Evolutionary conservation across 2,888 invertebrate species (phyloP).

Genomic region (Papilio gigon): DNA sequence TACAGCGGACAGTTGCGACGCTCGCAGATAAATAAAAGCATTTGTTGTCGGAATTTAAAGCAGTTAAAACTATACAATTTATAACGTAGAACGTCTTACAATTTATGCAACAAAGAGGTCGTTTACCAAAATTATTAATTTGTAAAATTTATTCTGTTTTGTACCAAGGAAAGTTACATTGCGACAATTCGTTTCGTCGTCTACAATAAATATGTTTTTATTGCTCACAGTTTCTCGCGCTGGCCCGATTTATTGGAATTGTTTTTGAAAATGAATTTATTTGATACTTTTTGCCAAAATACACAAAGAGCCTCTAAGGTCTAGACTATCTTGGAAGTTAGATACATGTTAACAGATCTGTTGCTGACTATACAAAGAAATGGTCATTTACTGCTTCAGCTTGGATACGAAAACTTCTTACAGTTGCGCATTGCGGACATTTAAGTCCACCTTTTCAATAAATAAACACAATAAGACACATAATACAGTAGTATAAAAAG

Average conservation of each 20-base stretch:
- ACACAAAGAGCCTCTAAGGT: background rate
- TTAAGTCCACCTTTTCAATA: background rate
- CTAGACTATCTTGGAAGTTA: background rate
- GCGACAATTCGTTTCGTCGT: slow-evolving; percentile 12
- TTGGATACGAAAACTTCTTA: background rate
- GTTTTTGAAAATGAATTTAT: background rate
- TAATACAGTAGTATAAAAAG: too few relatives aligned
- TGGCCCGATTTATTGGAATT: slow-evolving; percentile 5
- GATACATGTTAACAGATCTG: too few relatives aligned
- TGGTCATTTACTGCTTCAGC: background rate
- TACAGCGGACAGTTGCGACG: slow-evolving; percentile 28
- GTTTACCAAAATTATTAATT: slow-evolving; percentile 22
- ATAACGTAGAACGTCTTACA: slow-evolving; percentile 14
- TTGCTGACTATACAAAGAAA: background rate
- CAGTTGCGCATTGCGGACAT: background rate
- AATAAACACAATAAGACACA: background rate
- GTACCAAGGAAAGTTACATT: background rate
- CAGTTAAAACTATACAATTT: slow-evolving; percentile 34
- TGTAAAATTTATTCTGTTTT: slow-evolving; percentile 6
- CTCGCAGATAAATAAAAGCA: slow-evolving; percentile 31
- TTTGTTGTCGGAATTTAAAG: slow-evolving; percentile 26
- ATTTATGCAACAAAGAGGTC: slow-evolving; percentile 21
- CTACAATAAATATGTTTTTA: slow-evolving; percentile 28
- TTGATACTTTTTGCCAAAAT: background rate
- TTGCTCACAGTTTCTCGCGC: slow-evolving; percentile 11